Percentiles rank a stretch among this genome's conserved stretches.
These are phyloP conservation scores for Bradypus variegatus DNA, from an alignment of 2,797 vertebrate genomes.

Conservation along the genomic window DNA sequence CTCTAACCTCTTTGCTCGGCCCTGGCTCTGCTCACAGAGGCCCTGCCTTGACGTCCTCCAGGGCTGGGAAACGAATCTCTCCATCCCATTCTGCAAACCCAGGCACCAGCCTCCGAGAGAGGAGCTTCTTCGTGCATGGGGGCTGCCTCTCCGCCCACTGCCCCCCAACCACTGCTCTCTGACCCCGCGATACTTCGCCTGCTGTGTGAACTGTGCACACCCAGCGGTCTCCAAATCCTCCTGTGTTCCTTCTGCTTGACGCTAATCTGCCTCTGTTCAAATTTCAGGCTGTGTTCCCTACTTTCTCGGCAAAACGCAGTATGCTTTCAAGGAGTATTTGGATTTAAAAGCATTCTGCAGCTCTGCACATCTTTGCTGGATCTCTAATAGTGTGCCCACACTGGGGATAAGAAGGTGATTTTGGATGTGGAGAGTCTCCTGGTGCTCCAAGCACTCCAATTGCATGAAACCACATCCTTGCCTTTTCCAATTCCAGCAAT, in stretches of 20 bases:
- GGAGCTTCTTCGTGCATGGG: not conserved
- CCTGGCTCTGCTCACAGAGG: not conserved
- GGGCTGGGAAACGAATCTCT: not conserved
- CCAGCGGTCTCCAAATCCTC: not conserved
- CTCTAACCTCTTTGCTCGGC: not conserved
- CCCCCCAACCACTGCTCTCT: not conserved
- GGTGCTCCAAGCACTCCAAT: not conserved
- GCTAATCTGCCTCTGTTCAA: not conserved
- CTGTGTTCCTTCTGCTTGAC: not conserved
- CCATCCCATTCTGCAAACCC: not conserved
- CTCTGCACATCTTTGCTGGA: not conserved
- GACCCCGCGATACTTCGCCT: not conserved
- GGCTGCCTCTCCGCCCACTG: not conserved
- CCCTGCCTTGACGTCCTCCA: not conserved
- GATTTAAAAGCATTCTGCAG: slow-evolving; percentile 17
- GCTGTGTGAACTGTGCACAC: not conserved
- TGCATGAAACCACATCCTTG: not conserved
- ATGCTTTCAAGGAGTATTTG: not conserved
- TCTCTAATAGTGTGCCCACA: not conserved
- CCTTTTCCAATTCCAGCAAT: not conserved
- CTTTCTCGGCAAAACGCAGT: not conserved
- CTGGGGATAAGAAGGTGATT: not conserved
- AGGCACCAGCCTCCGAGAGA: not conserved
- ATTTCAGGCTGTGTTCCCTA: not conserved
- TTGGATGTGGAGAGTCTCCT: not conserved